phyloP scores from a whole-genome alignment of 2,113 vertebrate species.

The Oplegnathus fasciatus region DNA sequence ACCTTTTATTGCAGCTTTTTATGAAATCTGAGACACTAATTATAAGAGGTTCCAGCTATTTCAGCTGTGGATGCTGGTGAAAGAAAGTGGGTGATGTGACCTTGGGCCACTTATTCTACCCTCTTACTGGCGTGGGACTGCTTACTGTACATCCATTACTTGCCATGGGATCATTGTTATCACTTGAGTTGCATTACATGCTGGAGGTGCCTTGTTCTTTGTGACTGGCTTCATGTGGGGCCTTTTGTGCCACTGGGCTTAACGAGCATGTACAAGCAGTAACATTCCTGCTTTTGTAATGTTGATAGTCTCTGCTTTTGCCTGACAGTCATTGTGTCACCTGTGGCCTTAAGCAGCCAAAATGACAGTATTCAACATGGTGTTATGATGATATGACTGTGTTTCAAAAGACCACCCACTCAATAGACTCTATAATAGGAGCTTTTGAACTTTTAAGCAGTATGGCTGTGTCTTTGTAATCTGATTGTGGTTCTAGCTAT shows the following conservation, averaged over 20 bases:
- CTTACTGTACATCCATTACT: constrained; percentile 41
- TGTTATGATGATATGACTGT: constrained; percentile 7
- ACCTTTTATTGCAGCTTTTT: constrained; percentile 16
- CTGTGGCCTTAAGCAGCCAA: background rate
- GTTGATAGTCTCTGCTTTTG: background rate
- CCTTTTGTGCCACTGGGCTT: background rate
- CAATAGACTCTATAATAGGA: background rate
- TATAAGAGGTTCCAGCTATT: constrained; percentile 9
- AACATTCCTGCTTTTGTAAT: constrained; percentile 5
- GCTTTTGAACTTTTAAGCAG: constrained; percentile 1
- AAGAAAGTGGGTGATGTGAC: constrained; percentile 27
- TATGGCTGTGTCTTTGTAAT: constrained; percentile 28
- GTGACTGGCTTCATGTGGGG: constrained; percentile 52
- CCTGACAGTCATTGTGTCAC: background rate
- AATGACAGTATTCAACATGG: constrained; percentile 4
- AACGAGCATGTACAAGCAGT: background rate
- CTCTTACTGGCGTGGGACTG: constrained; percentile 4
- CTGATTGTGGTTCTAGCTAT: constrained; percentile 30
- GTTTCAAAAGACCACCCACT: constrained; percentile 25
- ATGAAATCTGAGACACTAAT: constrained; percentile 51
- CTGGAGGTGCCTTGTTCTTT: constrained; percentile 48
- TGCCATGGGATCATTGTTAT: constrained; percentile 4
- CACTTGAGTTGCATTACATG: constrained; percentile 37
- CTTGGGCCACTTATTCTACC: constrained; percentile 32
- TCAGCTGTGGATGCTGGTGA: constrained; percentile 28